A percentile compares a stretch with the other conserved stretches of the same genome.
These are phyloP conservation scores for Neotoxoptera formosana DNA, from an alignment of 1,140 invertebrate genomes.

Conservation along the genomic window DNA sequence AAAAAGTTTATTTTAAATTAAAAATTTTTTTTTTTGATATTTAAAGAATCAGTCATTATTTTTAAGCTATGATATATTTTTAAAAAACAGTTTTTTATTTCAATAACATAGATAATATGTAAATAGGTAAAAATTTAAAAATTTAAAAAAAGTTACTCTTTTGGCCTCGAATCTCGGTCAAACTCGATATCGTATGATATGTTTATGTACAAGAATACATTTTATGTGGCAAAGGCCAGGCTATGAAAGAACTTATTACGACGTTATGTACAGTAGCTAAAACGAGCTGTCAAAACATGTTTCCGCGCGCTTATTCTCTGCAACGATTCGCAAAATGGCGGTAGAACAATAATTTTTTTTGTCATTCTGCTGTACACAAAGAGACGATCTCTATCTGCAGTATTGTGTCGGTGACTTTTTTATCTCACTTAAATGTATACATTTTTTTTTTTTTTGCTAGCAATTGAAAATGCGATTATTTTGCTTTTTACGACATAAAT, in stretches of 20 bases:
- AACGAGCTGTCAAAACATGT: not conserved
- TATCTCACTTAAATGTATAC: constrained; percentile 17
- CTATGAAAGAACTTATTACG: not conserved
- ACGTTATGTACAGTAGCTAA: not conserved
- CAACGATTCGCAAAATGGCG: not conserved
- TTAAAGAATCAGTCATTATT: too few species aligned
- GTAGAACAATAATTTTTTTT: constrained; percentile 6
- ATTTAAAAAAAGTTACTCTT: too few species aligned
- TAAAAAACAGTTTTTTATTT: too few species aligned
- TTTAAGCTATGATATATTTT: too few species aligned
- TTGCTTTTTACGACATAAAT: not conserved
- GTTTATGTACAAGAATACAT: not conserved
- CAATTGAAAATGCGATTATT: constrained; percentile 10
- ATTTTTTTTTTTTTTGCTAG: not conserved
- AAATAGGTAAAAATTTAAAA: too few species aligned
- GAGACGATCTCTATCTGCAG: not conserved
- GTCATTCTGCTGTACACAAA: not conserved
- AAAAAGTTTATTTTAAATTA: too few species aligned
- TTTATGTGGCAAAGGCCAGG: not conserved
- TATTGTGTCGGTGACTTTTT: not conserved
- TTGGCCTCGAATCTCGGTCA: too few species aligned
- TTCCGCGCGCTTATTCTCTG: not conserved
- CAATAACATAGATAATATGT: too few species aligned
- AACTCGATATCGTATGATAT: not conserved
- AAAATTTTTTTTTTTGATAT: too few species aligned